phyloP scores from a whole-genome alignment of 2,888 invertebrate genomes.

The Xestia ashworthii region DNA sequence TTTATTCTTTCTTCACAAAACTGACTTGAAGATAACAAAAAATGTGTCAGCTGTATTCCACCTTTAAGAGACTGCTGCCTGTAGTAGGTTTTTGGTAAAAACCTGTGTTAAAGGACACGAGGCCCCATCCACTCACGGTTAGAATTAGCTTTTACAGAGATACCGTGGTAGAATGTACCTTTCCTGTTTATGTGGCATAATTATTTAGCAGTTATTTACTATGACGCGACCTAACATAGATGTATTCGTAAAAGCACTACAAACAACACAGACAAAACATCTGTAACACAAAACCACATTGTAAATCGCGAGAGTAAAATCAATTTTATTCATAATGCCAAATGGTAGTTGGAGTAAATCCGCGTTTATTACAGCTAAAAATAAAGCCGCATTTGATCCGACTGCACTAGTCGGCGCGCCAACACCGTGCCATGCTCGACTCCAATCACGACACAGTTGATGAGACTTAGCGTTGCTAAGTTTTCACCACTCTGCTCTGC shows the following conservation, averaged over 20 bases:
- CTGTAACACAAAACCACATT: constrained; percentile 28
- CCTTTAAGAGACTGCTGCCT: no score
- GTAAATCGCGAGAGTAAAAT: constrained; percentile 27
- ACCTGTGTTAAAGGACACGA: no score
- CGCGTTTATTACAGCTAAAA: constrained; percentile 56
- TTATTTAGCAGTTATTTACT: not conserved
- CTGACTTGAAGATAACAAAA: no score
- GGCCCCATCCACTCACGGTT: no score
- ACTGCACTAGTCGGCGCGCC: constrained; percentile 47
- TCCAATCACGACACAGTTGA: constrained; percentile 78
- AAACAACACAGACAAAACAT: constrained; percentile 13
- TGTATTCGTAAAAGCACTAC: not conserved
- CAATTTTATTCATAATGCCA: constrained; percentile 41
- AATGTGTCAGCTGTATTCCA: no score
- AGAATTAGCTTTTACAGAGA: no score
- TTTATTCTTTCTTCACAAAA: no score
- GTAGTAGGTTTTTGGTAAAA: no score
- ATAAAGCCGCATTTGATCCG: constrained; percentile 63
- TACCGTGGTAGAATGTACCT: no score
- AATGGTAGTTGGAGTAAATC: constrained; percentile 38
- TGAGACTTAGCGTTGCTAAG: constrained; percentile 88
- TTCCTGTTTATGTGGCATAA: not conserved
- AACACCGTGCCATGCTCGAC: constrained; percentile 66
- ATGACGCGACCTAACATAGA: not conserved
- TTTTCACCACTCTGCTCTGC: constrained; percentile 84